A percentile compares a stretch with the other conserved stretches of the same genome.
These are phyloP conservation scores for Corythornis cristatus DNA, from an alignment of 2,113 vertebrate genomes.

Conservation along the genomic window DNA sequence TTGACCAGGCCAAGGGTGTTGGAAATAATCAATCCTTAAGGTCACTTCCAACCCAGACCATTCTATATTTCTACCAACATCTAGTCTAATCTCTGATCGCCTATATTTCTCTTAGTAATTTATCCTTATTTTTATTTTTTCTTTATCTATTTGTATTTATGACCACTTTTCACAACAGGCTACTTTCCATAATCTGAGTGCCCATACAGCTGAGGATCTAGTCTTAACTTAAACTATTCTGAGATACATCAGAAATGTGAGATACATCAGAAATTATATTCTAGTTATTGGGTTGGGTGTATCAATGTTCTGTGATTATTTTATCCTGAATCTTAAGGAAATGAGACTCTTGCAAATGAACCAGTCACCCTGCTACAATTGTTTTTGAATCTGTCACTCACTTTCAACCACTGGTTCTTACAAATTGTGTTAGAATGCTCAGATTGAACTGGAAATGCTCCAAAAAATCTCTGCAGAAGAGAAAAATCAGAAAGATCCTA, in stretches of 20 bases:
- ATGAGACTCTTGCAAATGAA: background rate
- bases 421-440: background rate
- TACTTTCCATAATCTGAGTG: background rate
- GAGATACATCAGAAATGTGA: background rate
- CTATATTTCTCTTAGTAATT: background rate
- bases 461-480: background rate
- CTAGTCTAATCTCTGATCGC: background rate
- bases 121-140: background rate
- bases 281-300: background rate
- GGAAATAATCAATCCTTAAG: background rate
- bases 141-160: background rate
- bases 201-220: background rate
- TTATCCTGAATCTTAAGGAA: background rate
- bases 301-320: background rate
- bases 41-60: background rate
- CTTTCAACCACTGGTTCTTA: background rate
- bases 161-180: background rate
- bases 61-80: background rate
- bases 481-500: background rate
- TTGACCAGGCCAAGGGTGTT: background rate
- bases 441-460: background rate
- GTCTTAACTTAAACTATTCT: background rate
- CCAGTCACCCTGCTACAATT: fast-evolving
- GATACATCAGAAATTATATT: background rate
- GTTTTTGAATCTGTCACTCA: background rate